Percentiles rank a stretch among this genome's conserved stretches.
Evolutionary conservation across 2,888 invertebrate genomes (phyloP).

Genomic region (Zaprionus bogoriensis): DNA sequence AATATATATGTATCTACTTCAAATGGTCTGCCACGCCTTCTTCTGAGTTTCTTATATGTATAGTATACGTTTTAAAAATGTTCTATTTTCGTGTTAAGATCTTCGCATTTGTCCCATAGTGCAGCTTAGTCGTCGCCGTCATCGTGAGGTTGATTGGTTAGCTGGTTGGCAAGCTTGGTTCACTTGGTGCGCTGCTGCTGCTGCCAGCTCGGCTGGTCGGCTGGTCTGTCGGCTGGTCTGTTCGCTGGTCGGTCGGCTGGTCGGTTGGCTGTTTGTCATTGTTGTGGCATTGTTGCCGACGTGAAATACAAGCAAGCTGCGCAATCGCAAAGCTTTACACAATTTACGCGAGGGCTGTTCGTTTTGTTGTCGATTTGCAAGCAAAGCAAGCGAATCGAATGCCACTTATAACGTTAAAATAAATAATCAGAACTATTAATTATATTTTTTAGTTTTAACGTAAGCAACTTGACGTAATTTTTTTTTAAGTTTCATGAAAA

Average conservation of each 20-base stretch:
- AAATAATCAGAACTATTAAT: too few relatives aligned
- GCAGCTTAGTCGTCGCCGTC: constrained; percentile 30
- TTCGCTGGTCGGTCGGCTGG: constrained; percentile 1
- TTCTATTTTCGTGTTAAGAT: too few relatives aligned
- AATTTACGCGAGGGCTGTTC: constrained; percentile 48
- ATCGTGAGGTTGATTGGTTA: constrained; percentile 57
- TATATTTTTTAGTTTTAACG: too few relatives aligned
- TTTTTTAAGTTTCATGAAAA: not conserved
- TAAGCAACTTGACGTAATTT: too few relatives aligned
- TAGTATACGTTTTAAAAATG: too few relatives aligned
- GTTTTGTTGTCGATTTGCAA: not conserved
- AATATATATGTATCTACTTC: too few relatives aligned
- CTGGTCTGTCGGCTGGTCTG: not conserved
- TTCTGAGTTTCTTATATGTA: too few relatives aligned
- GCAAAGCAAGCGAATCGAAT: too few relatives aligned
- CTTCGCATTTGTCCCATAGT: too few relatives aligned
- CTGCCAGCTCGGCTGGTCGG: constrained; percentile 16
- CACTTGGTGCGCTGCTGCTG: not conserved
- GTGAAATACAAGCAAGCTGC: constrained; percentile 70
- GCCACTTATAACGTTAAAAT: too few relatives aligned
- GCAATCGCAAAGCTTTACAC: constrained; percentile 70
- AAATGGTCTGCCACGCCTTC: too few relatives aligned
- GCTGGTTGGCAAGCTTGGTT: not conserved
- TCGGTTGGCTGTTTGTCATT: constrained; percentile 55
- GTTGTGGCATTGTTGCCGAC: constrained; percentile 64